Percentiles rank a stretch among this genome's conserved stretches.
These are phyloP conservation scores for Helogale parvula DNA, from an alignment of 2,113 vertebrate species.

Conservation along the genomic window DNA sequence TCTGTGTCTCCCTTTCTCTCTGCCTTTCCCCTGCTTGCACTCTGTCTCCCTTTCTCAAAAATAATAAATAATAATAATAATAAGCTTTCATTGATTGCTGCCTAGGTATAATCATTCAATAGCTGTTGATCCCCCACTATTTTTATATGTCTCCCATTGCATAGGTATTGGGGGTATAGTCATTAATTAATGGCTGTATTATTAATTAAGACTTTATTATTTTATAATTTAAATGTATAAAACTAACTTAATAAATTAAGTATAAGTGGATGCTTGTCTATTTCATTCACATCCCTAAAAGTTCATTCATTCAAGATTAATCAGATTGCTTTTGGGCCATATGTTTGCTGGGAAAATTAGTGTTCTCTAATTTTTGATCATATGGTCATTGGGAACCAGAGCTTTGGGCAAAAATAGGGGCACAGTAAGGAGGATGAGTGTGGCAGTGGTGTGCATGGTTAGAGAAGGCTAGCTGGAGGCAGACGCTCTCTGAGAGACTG, in stretches of 20 bases:
- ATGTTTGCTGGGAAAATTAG: not conserved
- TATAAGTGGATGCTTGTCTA: not conserved
- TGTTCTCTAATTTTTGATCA: not conserved
- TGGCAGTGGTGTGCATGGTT: not conserved
- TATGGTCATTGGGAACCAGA: not conserved
- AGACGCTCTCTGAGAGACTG: not conserved
- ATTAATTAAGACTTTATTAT: not conserved
- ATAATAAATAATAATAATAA: too few relatives aligned
- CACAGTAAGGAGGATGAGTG: not conserved
- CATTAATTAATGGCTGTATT: too few relatives aligned
- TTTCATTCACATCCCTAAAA: not conserved
- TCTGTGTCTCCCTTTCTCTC: too few relatives aligned
- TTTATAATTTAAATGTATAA: not conserved
- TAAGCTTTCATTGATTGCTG: not conserved
- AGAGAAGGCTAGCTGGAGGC: not conserved
- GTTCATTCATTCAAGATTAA: not conserved
- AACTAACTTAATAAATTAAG: slow-evolving; percentile 6
- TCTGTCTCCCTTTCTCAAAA: too few relatives aligned
- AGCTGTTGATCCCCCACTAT: not conserved
- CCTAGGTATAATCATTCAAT: not conserved
- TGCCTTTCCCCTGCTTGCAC: too few relatives aligned
- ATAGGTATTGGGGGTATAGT: not conserved
- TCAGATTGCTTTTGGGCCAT: not conserved
- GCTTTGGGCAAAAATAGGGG: not conserved
- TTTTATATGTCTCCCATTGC: not conserved